These are phyloP conservation scores for Plusia festucae DNA, from an alignment of 2,888 invertebrate genomes.

Conservation along the genomic window DNA sequence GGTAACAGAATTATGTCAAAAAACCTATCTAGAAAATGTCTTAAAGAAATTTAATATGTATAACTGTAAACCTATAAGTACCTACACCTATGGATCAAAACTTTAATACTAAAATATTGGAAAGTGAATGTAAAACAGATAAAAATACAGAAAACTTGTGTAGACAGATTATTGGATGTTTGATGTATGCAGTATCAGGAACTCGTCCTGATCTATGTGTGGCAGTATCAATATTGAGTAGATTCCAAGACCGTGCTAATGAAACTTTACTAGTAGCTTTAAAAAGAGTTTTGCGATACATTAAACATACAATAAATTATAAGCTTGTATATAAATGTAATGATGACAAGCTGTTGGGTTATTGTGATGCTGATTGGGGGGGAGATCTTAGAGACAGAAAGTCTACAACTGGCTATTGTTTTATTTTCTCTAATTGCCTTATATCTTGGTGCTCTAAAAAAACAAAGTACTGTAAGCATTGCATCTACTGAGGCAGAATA, in stretches of 20 bases:
- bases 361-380: slow-evolving; percentile 28
- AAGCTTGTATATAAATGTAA: slow-evolving; percentile 29
- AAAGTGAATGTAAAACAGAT: background rate
- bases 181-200: slow-evolving; percentile 19
- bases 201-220: slow-evolving; percentile 25
- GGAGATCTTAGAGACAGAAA: slow-evolving; percentile 40
- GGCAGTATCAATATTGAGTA: slow-evolving; percentile 14
- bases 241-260: slow-evolving; percentile 18
- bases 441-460: slow-evolving; percentile 21
- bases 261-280: slow-evolving; percentile 13
- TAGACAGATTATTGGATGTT: slow-evolving; percentile 22
- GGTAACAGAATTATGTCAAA: background rate
- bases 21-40: slow-evolving; percentile 10
- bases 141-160: background rate
- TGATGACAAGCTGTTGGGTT: background rate
- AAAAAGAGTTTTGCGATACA: background rate
- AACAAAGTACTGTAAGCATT: slow-evolving; percentile 8
- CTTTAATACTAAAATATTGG: background rate
- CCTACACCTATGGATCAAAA: background rate
- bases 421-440: slow-evolving; percentile 16
- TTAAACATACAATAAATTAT: background rate
- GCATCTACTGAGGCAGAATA: slow-evolving; percentile 20
- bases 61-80: background rate
- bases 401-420: slow-evolving; percentile 32
- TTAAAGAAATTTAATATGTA: background rate